Percentiles rank a stretch among this genome's conserved stretches.
These are phyloP conservation scores for Acanthurus lineatus DNA, from an alignment of 2,797 vertebrate species.

Conservation along the genomic window DNA sequence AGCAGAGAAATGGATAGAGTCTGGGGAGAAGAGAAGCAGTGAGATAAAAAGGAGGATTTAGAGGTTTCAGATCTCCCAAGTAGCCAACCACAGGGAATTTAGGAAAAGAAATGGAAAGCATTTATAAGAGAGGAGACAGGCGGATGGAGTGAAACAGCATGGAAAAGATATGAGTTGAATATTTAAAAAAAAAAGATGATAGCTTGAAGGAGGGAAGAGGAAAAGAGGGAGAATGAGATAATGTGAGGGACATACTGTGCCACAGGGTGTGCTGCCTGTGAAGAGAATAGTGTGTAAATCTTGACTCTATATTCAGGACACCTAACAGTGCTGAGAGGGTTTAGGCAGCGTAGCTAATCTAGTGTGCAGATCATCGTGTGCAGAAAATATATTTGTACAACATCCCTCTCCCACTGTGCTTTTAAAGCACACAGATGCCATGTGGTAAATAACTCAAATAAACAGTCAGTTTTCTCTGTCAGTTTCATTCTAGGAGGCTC, in stretches of 20 bases:
- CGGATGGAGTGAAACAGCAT: not conserved
- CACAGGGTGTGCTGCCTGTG: conserved; percentile 15
- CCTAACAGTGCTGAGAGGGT: conserved; percentile 3
- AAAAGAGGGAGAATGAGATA: not conserved
- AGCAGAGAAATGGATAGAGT: conserved; percentile 11
- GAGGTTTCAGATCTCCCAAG: conserved; percentile 32
- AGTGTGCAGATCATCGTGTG: conserved; percentile 29
- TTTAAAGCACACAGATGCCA: not conserved
- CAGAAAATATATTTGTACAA: conserved; percentile 1
- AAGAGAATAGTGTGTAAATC: conserved; percentile 29
- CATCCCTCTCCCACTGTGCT: not conserved
- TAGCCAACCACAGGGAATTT: conserved; percentile 28
- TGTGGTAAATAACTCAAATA: conserved; percentile 2
- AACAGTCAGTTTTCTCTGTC: not conserved
- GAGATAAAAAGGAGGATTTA: conserved; percentile 9
- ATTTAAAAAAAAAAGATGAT: conserved; percentile 2
- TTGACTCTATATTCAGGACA: conserved; percentile 45
- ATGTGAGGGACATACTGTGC: conserved; percentile 25
- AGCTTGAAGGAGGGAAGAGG: not conserved
- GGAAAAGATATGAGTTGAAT: not conserved
- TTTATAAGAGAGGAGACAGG: not conserved
- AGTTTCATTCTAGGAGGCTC: not conserved
- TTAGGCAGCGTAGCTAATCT: conserved; percentile 32
- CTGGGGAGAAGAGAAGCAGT: conserved; percentile 9
- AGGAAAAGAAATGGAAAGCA: conserved; percentile 16